Conservation (phyloP, 2,888 invertebrate species). For the Acanthosoma haemorrhoidale region DNA sequence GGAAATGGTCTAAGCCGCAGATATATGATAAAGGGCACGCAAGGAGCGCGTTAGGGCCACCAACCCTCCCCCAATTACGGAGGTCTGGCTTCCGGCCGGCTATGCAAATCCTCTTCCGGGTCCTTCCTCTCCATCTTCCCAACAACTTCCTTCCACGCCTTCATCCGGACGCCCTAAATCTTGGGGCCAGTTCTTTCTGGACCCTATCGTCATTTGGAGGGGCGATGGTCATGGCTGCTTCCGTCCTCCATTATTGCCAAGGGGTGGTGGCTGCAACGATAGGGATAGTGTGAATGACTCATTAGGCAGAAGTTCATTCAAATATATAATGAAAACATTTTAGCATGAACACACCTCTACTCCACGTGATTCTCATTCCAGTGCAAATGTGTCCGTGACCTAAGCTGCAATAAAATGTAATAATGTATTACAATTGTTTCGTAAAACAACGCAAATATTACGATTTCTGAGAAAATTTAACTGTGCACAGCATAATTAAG, state of each 20-base stretch:
- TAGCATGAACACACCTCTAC: too few species aligned
- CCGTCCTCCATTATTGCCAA: conserved; percentile 1
- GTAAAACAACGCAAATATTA: too few species aligned
- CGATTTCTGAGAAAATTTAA: too few species aligned
- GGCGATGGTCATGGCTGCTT: conserved; percentile 14
- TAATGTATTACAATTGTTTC: too few species aligned
- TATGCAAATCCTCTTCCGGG: conserved; percentile 24
- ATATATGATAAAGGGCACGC: conserved; percentile 19
- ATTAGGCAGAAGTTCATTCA: too few species aligned
- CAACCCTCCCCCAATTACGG: conserved; percentile 18
- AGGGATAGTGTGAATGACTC: too few species aligned
- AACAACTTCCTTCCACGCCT: conserved; percentile 27
- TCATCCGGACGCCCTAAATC: not conserved
- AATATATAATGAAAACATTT: too few species aligned
- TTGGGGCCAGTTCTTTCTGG: conserved; percentile 10
- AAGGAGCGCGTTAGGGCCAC: not conserved
- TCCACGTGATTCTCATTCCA: too few species aligned
- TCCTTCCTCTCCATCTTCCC: conserved; percentile 26
- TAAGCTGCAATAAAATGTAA: too few species aligned
- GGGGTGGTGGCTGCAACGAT: too few species aligned
- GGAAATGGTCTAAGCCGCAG: not conserved
- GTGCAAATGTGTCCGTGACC: too few species aligned
- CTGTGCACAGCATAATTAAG: too few species aligned
- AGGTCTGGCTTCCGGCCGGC: conserved; percentile 21
- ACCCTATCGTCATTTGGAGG: not conserved